These are phyloP conservation scores for Sinonovacula constricta DNA, from an alignment of 1,140 invertebrate species.

Conservation along the genomic window DNA sequence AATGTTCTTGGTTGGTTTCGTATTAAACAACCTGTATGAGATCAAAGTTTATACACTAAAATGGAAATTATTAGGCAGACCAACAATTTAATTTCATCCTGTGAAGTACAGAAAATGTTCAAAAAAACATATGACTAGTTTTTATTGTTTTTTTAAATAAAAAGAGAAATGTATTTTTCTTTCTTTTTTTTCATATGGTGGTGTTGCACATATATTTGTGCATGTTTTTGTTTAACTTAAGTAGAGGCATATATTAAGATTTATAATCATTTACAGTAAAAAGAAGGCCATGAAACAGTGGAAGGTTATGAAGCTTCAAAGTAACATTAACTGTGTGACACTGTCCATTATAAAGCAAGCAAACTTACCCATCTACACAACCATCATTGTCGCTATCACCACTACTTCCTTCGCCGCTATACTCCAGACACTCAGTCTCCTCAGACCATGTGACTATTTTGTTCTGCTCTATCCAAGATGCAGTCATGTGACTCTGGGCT, in stretches of 20 bases:
- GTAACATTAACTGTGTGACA: background rate
- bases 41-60: background rate
- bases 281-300: no score
- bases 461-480: slow-evolving; percentile 24
- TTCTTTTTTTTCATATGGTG: background rate
- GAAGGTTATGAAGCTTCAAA: background rate
- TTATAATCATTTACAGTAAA: no score
- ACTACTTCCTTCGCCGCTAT: slow-evolving; percentile 20
- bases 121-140: no score
- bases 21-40: no score
- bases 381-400: background rate
- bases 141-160: no score
- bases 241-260: no score
- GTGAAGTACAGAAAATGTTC: no score
- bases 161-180: no score
- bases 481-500: background rate
- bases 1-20: no score
- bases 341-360: background rate
- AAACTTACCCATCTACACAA: slow-evolving; percentile 1
- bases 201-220: background rate
- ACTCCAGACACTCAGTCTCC: slow-evolving; percentile 36
- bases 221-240: no score
- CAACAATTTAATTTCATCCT: background rate
- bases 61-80: background rate
- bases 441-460: slow-evolving; percentile 45